These are phyloP conservation scores for Artemia franciscana DNA, from an alignment of 1,140 invertebrate species.

Conservation along the genomic window DNA sequence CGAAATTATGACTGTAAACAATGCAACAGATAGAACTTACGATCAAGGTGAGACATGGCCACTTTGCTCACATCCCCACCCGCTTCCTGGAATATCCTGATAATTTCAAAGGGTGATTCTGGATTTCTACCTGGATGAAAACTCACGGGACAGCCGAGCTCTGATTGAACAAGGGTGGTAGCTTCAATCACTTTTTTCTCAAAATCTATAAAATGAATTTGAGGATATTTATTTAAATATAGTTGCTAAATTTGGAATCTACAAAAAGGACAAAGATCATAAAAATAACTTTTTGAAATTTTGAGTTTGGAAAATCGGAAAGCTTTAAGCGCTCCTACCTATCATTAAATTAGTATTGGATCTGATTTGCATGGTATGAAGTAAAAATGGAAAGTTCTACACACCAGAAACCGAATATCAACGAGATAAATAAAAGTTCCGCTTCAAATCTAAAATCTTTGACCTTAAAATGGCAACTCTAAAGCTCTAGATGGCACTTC, in stretches of 20 bases:
- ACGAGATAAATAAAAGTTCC: too few species aligned
- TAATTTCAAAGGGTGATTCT: slow-evolving; percentile 48
- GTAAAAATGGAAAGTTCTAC: too few species aligned
- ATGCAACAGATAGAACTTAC: too few species aligned
- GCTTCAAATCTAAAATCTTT: too few species aligned
- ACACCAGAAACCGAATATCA: too few species aligned
- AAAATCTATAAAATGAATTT: slow-evolving; percentile 33
- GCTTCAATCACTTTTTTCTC: slow-evolving; percentile 43
- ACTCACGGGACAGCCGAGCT: slow-evolving; percentile 42
- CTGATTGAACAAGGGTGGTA: slow-evolving; percentile 35
- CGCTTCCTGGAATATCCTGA: slow-evolving; percentile 49
- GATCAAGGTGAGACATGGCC: slow-evolving; percentile 62
- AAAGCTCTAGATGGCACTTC: too few species aligned
- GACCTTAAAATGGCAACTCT: too few species aligned
- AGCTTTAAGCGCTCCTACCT: too few species aligned
- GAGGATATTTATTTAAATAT: not conserved
- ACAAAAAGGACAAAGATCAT: slow-evolving; percentile 1
- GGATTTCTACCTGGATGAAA: slow-evolving; percentile 51
- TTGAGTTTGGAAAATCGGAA: not conserved
- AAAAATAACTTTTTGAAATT: not conserved
- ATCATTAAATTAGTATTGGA: too few species aligned
- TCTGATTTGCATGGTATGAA: too few species aligned
- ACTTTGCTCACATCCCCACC: slow-evolving; percentile 41
- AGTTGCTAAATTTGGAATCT: not conserved
- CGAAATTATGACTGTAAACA: too few species aligned